These are phyloP conservation scores for Hemiscyllium ocellatum DNA, from an alignment of 2,113 vertebrate species.

Conservation along the genomic window DNA sequence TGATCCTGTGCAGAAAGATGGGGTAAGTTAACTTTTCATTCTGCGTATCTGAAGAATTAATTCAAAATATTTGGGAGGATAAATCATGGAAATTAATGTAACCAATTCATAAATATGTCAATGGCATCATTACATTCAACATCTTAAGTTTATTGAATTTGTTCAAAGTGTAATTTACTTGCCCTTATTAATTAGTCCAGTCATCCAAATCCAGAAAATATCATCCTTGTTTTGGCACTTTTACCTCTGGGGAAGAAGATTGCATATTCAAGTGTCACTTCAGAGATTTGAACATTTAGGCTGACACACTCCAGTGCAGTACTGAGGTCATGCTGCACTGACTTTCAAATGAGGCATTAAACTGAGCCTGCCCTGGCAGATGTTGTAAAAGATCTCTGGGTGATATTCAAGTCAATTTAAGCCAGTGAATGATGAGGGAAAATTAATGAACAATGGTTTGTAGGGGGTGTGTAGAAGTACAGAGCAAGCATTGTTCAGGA, in stretches of 20 bases:
- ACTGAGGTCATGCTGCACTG: neutral
- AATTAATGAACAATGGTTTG: neutral
- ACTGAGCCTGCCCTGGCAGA: neutral
- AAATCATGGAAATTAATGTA: neutral
- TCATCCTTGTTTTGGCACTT: neutral
- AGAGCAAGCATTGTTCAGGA: too few relatives aligned
- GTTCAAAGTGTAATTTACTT: neutral
- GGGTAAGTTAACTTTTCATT: neutral
- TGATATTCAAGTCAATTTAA: neutral
- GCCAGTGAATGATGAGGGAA: neutral
- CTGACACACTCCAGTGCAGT: neutral
- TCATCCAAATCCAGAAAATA: neutral
- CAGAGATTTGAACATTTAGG: neutral
- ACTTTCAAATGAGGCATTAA: neutral
- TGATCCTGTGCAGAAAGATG: neutral
- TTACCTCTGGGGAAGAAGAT: neutral
- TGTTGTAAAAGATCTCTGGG: neutral
- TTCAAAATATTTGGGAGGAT: neutral
- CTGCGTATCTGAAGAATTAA: neutral
- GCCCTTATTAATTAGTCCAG: neutral
- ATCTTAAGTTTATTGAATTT: neutral
- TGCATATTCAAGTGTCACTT: neutral
- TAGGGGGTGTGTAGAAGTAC: too few relatives aligned
- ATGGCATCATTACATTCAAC: neutral
- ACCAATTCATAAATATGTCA: neutral